Conservation (phyloP, 2,797 vertebrate genomes). For the Vultur gryphus region DNA sequence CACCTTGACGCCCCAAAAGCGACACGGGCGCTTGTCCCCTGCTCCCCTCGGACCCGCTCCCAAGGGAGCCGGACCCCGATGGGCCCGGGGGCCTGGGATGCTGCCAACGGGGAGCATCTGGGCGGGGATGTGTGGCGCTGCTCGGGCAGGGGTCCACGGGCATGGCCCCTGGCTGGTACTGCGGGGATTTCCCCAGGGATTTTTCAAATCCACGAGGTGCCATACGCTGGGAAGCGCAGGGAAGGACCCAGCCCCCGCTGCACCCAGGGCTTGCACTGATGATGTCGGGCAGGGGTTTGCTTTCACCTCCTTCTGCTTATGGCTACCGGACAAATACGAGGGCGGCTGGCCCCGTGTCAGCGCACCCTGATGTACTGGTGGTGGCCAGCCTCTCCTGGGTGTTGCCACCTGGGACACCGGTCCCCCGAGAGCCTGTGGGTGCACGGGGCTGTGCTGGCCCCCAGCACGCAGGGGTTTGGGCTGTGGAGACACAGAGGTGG, state of each 20-base stretch:
- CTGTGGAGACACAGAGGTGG: neutral
- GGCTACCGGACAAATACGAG: neutral
- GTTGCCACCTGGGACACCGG: no score
- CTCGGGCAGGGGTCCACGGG: rapidly evolving
- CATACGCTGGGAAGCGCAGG: rapidly evolving
- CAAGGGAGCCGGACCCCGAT: rapidly evolving
- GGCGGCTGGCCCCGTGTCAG: rapidly evolving
- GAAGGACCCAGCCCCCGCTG: rapidly evolving
- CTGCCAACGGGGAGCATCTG: neutral
- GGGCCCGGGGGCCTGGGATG: rapidly evolving
- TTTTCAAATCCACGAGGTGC: neutral
- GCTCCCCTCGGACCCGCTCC: rapidly evolving
- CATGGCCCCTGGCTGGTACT: rapidly evolving
- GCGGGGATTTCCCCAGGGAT: neutral
- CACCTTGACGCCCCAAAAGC: neutral
- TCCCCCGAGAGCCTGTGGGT: rapidly evolving
- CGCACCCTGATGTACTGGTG: neutral
- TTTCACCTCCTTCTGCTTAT: neutral
- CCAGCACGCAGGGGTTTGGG: neutral
- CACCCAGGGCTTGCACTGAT: neutral
- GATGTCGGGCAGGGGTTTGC: neutral
- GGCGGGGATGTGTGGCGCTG: neutral
- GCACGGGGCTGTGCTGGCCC: neutral
- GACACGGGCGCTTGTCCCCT: rapidly evolving
- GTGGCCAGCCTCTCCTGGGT: neutral